Base-by-base conservation (phyloP, 2,797 vertebrate species). In the Bucorvus abyssinicus region DNA sequence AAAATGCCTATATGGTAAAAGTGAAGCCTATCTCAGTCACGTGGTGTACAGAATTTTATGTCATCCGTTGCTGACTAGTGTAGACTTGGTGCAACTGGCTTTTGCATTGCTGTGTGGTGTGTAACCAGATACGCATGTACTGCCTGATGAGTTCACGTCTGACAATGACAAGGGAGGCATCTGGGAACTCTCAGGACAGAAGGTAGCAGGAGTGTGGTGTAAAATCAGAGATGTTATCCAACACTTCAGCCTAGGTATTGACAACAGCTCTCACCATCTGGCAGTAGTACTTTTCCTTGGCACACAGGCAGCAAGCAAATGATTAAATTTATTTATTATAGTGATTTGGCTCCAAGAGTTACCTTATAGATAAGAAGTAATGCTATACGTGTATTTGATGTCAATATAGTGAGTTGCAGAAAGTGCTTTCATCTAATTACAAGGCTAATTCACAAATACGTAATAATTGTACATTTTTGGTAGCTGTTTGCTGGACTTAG, bases 41-140 rank as follows among this genome's bases (percentile, higher is more conserved):
- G 1, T 13, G 24, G 32, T 12, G 14, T 32, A 44, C 24, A 4
- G 65, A 24, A 42, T 19, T 38, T 34, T 40, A 2, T 26, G 15
- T n/a, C 30, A 19, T 27, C 24, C 14, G 0, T 53, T 40, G 34
- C 36, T 67, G 7, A 1, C 10, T 24, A 26, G 36, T 0, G 4
- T 14, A 60, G 47, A 17, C 47, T 53, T n/a, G 30, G 1, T 53
- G 20, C 55, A 36, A 0, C 27, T 64, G 68, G 17, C 12, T 42
- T 27, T 59, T 44, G 40, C 53, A 5, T 9, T 18, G 32, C 45
- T 2, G 5, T 15, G 56, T 38, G 21, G 32, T 32, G 27, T 50
- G 47, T 32, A 40, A 18, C 10, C 34, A 44, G 50, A 38, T 22
- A 3, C 0, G 6, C 1, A 0, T 24, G 26, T 26, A 14, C 52